Conservation (phyloP, 2,113 vertebrate genomes). For the Megaceryle maxima region DNA sequence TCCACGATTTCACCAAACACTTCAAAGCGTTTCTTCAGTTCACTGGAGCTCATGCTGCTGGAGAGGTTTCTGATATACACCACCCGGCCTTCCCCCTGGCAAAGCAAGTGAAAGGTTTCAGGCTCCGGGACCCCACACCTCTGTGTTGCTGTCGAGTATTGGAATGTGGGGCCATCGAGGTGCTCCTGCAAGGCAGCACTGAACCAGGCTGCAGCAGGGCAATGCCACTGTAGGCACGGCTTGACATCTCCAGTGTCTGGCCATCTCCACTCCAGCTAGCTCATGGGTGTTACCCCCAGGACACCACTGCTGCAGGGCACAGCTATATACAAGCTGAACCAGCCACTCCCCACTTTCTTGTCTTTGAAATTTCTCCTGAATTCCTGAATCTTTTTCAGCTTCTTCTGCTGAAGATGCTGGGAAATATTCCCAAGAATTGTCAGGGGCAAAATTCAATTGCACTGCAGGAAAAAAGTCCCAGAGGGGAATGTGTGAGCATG, state of each 20-base stretch:
- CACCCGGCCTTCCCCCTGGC: conserved; percentile 93
- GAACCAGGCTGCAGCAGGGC: neutral
- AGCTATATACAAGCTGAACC: neutral
- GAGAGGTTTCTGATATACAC: conserved; percentile 94
- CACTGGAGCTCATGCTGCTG: conserved; percentile 88
- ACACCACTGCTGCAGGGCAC: neutral
- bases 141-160: accelerated
- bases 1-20: conserved; percentile 91
- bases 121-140: neutral
- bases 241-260: neutral
- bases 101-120: neutral
- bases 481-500: neutral
- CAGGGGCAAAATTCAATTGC: neutral
- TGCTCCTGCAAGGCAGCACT: neutral
- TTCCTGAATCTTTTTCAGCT: neutral
- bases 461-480: neutral
- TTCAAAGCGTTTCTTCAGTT: conserved; percentile 93
- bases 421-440: neutral
- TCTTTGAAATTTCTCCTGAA: neutral
- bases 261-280: neutral
- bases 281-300: neutral
- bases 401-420: neutral
- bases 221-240: neutral
- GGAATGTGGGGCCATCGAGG: neutral
- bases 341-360: neutral